Evolutionary conservation across 2,888 invertebrate species (phyloP).

Genomic region (Atethmia centrago): DNA sequence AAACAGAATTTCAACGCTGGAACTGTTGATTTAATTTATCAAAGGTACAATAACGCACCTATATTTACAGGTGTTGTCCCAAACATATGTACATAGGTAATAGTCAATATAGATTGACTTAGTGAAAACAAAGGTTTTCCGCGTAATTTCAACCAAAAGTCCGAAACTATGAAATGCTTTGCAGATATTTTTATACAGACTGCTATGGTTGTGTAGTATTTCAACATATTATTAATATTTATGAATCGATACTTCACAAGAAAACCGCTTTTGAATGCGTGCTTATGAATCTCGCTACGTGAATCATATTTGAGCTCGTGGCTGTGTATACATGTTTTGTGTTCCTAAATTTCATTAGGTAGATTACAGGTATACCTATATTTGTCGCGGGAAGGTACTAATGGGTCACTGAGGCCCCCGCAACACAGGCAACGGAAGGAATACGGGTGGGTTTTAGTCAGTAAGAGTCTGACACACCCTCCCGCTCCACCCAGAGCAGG

Average conservation of each 20-base stretch:
- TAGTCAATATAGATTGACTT: background rate
- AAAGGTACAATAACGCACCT: background rate
- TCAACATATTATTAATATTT: background rate
- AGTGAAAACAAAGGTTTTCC: background rate
- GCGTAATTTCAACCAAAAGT: background rate
- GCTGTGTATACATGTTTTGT: background rate
- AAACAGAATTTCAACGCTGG: constrained; percentile 9
- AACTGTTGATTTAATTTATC: background rate
- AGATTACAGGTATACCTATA: background rate
- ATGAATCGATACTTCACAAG: background rate
- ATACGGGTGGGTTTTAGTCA: no score
- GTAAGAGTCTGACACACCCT: no score
- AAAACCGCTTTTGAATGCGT: background rate
- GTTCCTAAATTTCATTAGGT: background rate
- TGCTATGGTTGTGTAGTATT: background rate
- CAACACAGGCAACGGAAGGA: no score
- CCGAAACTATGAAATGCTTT: background rate
- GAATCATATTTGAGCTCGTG: background rate
- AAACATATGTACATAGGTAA: no score
- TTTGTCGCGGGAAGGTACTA: no score
- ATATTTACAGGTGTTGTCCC: background rate
- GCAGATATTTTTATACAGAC: background rate
- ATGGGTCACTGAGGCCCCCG: no score
- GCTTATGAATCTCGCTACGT: background rate
- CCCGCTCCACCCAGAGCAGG: no score